These are phyloP conservation scores for Salminus brasiliensis DNA, from an alignment of 2,113 vertebrate species.

Conservation along the genomic window DNA sequence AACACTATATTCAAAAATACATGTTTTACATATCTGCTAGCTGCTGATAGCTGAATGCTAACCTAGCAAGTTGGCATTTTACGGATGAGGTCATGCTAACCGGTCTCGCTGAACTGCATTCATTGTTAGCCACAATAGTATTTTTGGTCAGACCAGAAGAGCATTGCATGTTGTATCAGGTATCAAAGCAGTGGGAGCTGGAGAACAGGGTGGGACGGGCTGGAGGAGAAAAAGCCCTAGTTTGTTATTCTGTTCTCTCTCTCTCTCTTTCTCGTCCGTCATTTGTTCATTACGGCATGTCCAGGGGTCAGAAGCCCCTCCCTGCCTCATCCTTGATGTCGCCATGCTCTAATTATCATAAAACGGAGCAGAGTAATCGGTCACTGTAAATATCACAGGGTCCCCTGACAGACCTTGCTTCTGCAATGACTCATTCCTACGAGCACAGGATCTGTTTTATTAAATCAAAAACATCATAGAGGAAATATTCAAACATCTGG, in stretches of 20 bases:
- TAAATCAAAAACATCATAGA: conserved; percentile 63
- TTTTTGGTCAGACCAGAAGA: neutral
- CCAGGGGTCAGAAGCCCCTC: conserved; percentile 15
- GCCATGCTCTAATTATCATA: conserved; percentile 49
- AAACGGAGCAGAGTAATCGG: conserved; percentile 39
- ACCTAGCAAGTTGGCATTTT: neutral
- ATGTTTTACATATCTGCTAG: no score
- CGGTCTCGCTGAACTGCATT: neutral
- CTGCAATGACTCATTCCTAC: conserved; percentile 50
- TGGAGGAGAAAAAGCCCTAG: neutral
- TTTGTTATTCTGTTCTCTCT: conserved; percentile 35
- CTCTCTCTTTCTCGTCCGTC: neutral
- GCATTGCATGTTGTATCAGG: neutral
- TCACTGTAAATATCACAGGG: conserved; percentile 47
- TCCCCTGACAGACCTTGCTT: conserved; percentile 29
- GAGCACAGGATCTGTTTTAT: conserved; percentile 51
- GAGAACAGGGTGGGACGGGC: neutral
- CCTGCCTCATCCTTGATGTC: conserved; percentile 35
- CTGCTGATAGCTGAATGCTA: neutral
- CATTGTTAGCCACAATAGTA: neutral
- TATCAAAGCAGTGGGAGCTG: conserved; percentile 7
- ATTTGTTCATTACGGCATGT: conserved; percentile 13
- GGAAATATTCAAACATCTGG: conserved; percentile 65
- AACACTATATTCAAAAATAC: neutral
- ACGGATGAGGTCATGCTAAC: neutral